phyloP scores from a whole-genome alignment of 2,797 vertebrate genomes.

The Melanogrammus aeglefinus region DNA sequence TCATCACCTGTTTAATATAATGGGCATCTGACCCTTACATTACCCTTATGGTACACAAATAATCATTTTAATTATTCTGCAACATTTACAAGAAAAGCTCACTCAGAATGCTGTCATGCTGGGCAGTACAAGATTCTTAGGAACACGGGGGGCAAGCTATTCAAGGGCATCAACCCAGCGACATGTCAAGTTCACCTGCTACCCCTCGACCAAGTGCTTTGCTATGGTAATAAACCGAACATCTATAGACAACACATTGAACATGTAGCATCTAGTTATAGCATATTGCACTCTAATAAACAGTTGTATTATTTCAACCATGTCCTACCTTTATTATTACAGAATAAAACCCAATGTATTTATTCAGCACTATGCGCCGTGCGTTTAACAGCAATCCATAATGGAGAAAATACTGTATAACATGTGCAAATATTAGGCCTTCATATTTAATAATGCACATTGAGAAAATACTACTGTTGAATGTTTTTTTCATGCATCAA shows the following conservation, averaged over 20 bases:
- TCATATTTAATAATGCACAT: too few species aligned
- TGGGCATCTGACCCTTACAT: neutral
- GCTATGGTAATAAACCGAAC: neutral
- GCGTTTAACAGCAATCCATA: too few species aligned
- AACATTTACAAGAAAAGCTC: neutral
- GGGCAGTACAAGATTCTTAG: neutral
- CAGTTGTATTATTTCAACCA: neutral
- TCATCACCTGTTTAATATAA: neutral
- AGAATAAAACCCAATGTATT: neutral
- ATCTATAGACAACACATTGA: neutral
- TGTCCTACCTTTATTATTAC: too few species aligned
- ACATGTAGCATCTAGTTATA: neutral
- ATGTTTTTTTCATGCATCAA: neutral
- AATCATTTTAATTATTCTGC: neutral
- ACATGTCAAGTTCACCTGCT: slow-evolving; percentile 5
- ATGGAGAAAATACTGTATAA: too few species aligned
- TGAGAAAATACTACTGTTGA: too few species aligned
- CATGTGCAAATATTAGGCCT: too few species aligned
- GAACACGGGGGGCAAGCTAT: neutral
- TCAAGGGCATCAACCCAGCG: neutral
- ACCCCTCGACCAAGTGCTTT: neutral
- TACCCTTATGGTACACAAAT: neutral
- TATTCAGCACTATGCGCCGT: neutral
- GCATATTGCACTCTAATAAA: neutral
- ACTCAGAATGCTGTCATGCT: neutral